These are phyloP conservation scores for Bubo scandiacus DNA, from an alignment of 2,113 vertebrate species.

Conservation along the genomic window DNA sequence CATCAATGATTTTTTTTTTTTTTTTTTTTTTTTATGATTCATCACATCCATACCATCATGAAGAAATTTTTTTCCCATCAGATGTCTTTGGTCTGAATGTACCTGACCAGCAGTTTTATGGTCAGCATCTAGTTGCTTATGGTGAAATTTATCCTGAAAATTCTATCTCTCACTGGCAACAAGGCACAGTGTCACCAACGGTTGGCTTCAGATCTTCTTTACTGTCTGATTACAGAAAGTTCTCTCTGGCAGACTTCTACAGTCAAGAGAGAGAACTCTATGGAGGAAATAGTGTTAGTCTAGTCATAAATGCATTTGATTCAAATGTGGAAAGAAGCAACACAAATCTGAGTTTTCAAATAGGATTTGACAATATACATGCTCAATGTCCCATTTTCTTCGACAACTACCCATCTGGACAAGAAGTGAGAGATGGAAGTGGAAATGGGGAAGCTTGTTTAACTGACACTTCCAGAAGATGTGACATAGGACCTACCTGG, in stretches of 20 bases:
- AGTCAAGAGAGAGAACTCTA: not conserved
- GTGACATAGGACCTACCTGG: not conserved
- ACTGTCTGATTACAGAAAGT: not conserved
- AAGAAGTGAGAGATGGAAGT: not conserved
- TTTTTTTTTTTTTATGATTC: constrained; percentile 47
- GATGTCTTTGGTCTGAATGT: not conserved
- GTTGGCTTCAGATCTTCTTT: not conserved
- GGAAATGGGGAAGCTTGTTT: not conserved
- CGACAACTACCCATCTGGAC: not conserved
- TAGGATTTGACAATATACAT: not conserved
- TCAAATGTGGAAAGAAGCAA: not conserved
- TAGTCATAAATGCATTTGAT: not conserved
- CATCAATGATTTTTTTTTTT: constrained; percentile 8
- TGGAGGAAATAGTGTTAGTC: not conserved
- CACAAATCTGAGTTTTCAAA: not conserved
- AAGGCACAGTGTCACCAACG: not conserved
- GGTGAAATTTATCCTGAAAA: not conserved
- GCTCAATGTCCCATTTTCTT: not conserved
- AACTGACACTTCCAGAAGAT: not conserved
- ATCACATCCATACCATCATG: not conserved
- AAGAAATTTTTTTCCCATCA: not conserved
- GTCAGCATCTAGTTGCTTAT: not conserved
- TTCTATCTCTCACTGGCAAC: not conserved
- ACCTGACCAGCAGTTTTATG: not conserved
- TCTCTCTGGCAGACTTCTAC: not conserved